Conservation (phyloP, 1,140 invertebrate species). For the Trachymyrmex cornetzi region DNA sequence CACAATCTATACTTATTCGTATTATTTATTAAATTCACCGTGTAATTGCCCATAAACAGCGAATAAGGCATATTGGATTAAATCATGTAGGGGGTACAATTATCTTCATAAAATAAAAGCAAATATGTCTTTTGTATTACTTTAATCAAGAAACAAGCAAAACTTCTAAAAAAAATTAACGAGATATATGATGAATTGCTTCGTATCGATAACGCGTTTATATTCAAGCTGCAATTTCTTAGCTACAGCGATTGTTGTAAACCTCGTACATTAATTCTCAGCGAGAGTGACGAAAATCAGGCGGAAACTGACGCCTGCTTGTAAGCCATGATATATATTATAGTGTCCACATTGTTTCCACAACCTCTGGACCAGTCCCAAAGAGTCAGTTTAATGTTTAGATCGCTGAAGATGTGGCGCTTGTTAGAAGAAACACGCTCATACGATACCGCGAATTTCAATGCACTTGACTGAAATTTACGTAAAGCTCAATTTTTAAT, state of each 20-base stretch:
- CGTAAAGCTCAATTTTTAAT: neutral
- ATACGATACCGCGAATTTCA: neutral
- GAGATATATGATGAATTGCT: neutral
- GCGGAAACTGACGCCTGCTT: slow-evolving; percentile 67
- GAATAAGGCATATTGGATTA: too few relatives aligned
- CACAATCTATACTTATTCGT: too few relatives aligned
- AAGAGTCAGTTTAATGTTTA: slow-evolving; percentile 55
- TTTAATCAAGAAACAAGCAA: neutral
- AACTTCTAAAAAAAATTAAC: neutral
- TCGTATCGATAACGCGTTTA: neutral
- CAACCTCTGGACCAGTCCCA: slow-evolving; percentile 70
- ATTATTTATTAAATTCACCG: too few relatives aligned
- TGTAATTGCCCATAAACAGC: too few relatives aligned
- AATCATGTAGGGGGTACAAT: too few relatives aligned
- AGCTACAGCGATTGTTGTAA: slow-evolving; percentile 3
- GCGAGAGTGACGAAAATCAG: slow-evolving; percentile 64
- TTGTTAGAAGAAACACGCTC: slow-evolving; percentile 1
- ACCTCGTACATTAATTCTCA: slow-evolving; percentile 44
- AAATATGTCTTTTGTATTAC: neutral
- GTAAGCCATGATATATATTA: slow-evolving; percentile 47
- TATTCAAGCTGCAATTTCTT: slow-evolving; percentile 13
- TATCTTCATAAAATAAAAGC: neutral
- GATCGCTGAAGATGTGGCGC: slow-evolving; percentile 61
- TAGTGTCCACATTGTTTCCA: slow-evolving; percentile 66
- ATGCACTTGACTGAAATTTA: neutral